These are phyloP conservation scores for Sparidentex hasta DNA, from an alignment of 2,797 vertebrate species.

Conservation along the genomic window DNA sequence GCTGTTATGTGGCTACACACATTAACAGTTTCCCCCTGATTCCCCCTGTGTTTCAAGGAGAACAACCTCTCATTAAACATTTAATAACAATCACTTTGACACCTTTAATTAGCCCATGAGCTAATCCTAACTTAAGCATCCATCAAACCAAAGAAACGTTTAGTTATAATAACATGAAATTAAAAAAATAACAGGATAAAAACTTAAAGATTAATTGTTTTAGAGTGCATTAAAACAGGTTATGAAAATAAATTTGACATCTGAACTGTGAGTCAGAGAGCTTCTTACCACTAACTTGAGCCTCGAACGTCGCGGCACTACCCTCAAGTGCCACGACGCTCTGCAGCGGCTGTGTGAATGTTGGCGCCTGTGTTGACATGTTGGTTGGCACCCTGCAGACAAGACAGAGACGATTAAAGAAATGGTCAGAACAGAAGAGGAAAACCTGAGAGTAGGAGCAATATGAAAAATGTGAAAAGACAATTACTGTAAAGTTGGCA, in stretches of 20 bases:
- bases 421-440: not conserved
- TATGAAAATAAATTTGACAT: not conserved
- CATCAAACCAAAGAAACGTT: not conserved
- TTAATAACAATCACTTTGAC: not conserved
- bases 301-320: slow-evolving; percentile 98
- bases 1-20: not conserved
- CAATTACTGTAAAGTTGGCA: too few species aligned
- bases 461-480: too few species aligned
- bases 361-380: slow-evolving; percentile 96
- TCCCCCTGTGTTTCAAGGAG: too few species aligned
- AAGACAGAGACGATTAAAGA: not conserved
- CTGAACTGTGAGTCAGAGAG: not conserved
- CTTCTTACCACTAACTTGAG: slow-evolving; percentile 97
- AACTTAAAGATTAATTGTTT: not conserved
- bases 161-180: too few species aligned
- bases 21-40: not conserved
- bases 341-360: slow-evolving; percentile 97
- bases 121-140: not conserved
- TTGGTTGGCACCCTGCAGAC: slow-evolving; percentile 91
- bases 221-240: not conserved
- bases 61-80: not conserved
- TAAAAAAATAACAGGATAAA: too few species aligned
- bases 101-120: too few species aligned
- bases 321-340: slow-evolving; percentile 97
- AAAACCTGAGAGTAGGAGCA: not conserved